These are phyloP conservation scores for Acinonyx jubatus DNA, from an alignment of 2,113 vertebrate species.

Conservation along the genomic window DNA sequence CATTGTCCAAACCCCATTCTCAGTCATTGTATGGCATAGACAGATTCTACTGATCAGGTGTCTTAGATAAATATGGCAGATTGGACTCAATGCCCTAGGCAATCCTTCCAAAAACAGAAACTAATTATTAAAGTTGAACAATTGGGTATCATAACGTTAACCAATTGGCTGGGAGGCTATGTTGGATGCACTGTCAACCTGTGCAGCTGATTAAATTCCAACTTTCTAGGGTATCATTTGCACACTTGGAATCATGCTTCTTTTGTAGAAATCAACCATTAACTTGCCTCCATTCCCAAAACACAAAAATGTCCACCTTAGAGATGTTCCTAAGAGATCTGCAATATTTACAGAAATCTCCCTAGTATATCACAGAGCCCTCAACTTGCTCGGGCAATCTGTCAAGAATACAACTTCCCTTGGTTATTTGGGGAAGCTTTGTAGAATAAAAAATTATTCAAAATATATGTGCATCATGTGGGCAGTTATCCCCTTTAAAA, in stretches of 20 bases:
- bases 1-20: not conserved
- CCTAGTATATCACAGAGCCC: not conserved
- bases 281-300: not conserved
- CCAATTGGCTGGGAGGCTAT: not conserved
- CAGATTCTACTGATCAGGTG: not conserved
- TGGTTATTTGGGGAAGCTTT: not conserved
- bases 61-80: not conserved
- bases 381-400: not conserved
- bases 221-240: not conserved
- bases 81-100: not conserved
- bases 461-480: not conserved
- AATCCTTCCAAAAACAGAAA: not conserved
- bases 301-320: not conserved
- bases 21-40: not conserved
- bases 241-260: not conserved
- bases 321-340: not conserved
- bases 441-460: not conserved
- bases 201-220: not conserved
- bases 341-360: not conserved
- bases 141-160: not conserved
- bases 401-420: not conserved
- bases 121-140: not conserved
- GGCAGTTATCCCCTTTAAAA: not conserved
- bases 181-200: not conserved
- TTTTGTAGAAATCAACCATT: not conserved